Base-by-base conservation (phyloP, 2,797 vertebrate genomes). In the Halcyon leucocephala region DNA sequence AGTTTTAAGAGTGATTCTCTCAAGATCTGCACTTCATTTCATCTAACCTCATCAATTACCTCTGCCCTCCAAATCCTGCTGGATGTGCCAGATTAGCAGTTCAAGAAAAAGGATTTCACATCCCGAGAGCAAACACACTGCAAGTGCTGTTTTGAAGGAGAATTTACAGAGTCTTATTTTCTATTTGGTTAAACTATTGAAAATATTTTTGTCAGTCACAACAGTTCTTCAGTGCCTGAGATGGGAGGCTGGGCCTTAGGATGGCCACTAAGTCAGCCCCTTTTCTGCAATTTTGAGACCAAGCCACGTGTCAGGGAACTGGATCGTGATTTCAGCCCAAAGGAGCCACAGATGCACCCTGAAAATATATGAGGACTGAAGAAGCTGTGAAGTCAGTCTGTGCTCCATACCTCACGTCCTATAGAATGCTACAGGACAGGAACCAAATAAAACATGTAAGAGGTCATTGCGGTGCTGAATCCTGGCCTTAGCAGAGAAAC, bases 401-500 rank as follows among this genome's bases (percentile, higher is more conserved):
- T 7, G 26, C 1, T 1, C 44, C 29, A 10, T 22, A 21, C 12
- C 35, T 41, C 37, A 21, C 0, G 6, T 3, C 7, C 33, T 41
- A 2, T 10, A n/a, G 39, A 25, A 54, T 44, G 62, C 39, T 58
- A 7, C 2, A 48, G 73, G 71, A 42, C 14, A 26, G n/a, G 48
- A 51, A 28, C 35, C 54, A 82, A 52, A 76, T 25, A 25, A 60
- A 89, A 48, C 0, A 2, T 16, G 16, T 16, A 41, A 58, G 72
- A 37, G 22, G 51, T 20, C 2, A 0, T 39, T 1, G 0, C 16
- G 14, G n/a, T 15, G 12, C 33, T 54, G 64, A 88, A 86, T 33
- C 33, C 37, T 31, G 52, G 61, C 31, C 76, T 86, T 14, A 69
- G 58, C 55, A 85, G 67, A 74, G 48, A 58, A 83, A 73, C 37